Evolutionary conservation across 2,113 vertebrate species (phyloP).

Genomic region (Rhodinocichla rosea): DNA sequence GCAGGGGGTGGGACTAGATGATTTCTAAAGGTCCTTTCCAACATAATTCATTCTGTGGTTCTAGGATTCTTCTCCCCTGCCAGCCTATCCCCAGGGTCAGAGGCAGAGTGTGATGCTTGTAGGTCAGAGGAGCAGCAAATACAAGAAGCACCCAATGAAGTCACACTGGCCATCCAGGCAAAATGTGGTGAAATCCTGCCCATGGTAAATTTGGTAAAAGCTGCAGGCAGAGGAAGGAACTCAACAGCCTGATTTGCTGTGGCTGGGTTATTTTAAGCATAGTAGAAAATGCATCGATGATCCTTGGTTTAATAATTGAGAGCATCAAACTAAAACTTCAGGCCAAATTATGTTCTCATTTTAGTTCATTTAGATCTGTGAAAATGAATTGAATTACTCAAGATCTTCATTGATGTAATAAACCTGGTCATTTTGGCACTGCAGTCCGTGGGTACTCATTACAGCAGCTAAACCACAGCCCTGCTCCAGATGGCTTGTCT

Average conservation of each 20-base stretch:
- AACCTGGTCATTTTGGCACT: conserved; percentile 30
- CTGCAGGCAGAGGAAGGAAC: neutral
- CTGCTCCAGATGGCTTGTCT: conserved; percentile 43
- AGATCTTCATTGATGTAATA: neutral
- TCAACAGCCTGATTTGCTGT: neutral
- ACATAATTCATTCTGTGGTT: neutral
- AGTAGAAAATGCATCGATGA: neutral
- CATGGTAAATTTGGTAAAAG: neutral
- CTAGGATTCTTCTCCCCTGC: neutral
- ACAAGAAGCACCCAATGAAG: neutral
- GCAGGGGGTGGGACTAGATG: neutral
- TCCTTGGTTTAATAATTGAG: neutral
- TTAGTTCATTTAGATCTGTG: neutral
- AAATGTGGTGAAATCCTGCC: neutral
- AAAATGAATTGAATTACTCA: conserved; percentile 20
- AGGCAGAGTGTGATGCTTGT: neutral
- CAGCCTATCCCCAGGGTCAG: neutral
- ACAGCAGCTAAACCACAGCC: conserved; percentile 15
- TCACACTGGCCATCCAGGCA: neutral
- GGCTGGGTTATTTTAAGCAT: neutral
- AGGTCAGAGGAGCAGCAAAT: neutral
- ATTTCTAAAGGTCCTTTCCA: neutral
- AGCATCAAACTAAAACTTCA: neutral
- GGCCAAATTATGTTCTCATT: conserved; percentile 11
- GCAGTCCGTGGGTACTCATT: neutral